Conservation (phyloP, 2,113 vertebrate genomes). For the Daboia siamensis region DNA sequence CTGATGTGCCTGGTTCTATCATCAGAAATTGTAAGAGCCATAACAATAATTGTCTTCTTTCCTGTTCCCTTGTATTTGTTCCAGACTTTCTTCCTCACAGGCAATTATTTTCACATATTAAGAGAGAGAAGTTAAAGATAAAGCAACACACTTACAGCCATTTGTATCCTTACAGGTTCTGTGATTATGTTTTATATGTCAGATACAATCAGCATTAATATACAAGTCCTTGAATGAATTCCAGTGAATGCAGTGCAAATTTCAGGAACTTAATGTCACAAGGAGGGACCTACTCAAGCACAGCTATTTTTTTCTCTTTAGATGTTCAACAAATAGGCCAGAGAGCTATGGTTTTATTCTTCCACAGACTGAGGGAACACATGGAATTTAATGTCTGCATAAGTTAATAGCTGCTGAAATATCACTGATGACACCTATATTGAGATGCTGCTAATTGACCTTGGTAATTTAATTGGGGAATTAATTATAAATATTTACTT, state of each 20-base stretch:
- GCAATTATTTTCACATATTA: background rate
- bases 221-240: background rate
- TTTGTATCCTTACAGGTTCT: background rate
- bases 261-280: background rate
- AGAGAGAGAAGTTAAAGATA: background rate
- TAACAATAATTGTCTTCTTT: background rate
- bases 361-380: background rate
- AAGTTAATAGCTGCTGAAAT: background rate
- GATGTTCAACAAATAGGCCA: background rate
- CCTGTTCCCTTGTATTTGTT: background rate
- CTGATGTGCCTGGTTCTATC: background rate
- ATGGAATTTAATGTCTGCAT: background rate
- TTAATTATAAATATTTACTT: background rate
- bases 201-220: background rate
- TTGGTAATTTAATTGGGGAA: background rate
- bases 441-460: background rate
- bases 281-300: too few relatives aligned
- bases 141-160: background rate
- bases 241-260: background rate
- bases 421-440: background rate
- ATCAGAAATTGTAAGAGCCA: background rate
- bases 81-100: background rate
- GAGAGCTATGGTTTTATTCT: too few relatives aligned
- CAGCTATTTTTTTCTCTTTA: background rate
- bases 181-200: background rate